Base-by-base conservation (phyloP, 1,140 invertebrate species). In the Phenacoccus solenopsis region DNA sequence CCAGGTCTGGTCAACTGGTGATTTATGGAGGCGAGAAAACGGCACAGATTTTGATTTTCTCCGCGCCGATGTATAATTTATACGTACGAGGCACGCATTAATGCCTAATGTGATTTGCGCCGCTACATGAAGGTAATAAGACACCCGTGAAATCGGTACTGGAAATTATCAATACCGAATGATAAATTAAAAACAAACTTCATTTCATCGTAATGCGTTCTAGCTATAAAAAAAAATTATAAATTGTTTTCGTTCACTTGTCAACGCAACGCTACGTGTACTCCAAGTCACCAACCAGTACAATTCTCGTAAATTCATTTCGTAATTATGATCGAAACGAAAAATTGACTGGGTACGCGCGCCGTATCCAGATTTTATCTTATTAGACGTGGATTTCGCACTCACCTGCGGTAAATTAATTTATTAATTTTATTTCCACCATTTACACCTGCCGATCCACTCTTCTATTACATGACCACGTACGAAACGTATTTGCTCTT, bases 101-200 rank as follows among this genome's bases (percentile, higher is more conserved):
- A 49, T 49, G 20, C 38, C 12, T 16, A 49, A 49, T 49, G 38
- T 49, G 38, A 49, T 49, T 49, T 49, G 38, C 20, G 38, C 13
- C 38, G 13, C 38, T 5, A 49, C 38, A 16, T 49, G 38, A 49
- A 49, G 20, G 38, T 49, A 49, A 49, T 49, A 49, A 49, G 38
- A 49, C 38, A 49, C 38, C 38, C 38, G 38, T 49, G 38, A 49
- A 49, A 49, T 49, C 38, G 16, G 30, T 49, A 9, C 38, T 49
- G 38, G 20, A 49, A 49, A 49, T 49, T 49, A 16, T 49, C 38
- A 49, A 49, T n/a, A n/a, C 38, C 12, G 3, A 3, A n/a, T 49
- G 38, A 49, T 49, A 49, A 49, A 49, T 49, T 49, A 49, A 49
- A 49, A 49, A 49, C 38, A 49, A 49, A 49, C 38, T 49, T n/a